Percentiles rank a stretch among this genome's conserved stretches.
phyloP scores from a whole-genome alignment of 2,113 vertebrate species.

The Halichoerus grypus region DNA sequence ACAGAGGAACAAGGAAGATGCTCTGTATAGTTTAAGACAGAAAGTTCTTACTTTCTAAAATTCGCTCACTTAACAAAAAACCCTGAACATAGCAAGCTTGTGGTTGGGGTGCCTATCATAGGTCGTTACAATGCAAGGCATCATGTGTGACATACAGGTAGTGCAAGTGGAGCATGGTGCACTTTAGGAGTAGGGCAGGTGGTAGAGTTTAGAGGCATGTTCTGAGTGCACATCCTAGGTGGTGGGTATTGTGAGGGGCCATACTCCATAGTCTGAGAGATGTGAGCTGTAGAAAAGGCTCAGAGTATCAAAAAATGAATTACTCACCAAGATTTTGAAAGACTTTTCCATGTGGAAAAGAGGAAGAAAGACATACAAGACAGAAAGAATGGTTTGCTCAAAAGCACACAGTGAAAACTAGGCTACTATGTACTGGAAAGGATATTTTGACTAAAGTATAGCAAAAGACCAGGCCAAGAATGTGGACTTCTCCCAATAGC shows the following conservation, averaged over 20 bases:
- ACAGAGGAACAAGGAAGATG: background rate
- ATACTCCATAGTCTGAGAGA: background rate
- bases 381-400: background rate
- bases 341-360: background rate
- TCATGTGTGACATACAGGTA: rapidly evolving
- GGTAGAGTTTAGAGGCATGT: background rate
- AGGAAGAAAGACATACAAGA: background rate
- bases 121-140: background rate
- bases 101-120: background rate
- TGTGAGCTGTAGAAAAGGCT: background rate
- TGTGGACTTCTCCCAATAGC: background rate
- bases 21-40: background rate
- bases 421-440: background rate
- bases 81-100: background rate
- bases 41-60: background rate
- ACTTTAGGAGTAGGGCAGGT: too few relatives aligned
- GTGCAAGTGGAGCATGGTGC: background rate
- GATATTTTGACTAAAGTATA: background rate
- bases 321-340: background rate
- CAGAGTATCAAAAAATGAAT: background rate
- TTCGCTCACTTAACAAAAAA: background rate
- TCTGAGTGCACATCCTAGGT: background rate
- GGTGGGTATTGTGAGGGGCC: background rate
- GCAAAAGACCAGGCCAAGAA: background rate
- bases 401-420: background rate